Percentiles rank a stretch among this genome's conserved stretches.
Conservation (phyloP, 2,888 invertebrate genomes). For the Clostera curtula region DNA sequence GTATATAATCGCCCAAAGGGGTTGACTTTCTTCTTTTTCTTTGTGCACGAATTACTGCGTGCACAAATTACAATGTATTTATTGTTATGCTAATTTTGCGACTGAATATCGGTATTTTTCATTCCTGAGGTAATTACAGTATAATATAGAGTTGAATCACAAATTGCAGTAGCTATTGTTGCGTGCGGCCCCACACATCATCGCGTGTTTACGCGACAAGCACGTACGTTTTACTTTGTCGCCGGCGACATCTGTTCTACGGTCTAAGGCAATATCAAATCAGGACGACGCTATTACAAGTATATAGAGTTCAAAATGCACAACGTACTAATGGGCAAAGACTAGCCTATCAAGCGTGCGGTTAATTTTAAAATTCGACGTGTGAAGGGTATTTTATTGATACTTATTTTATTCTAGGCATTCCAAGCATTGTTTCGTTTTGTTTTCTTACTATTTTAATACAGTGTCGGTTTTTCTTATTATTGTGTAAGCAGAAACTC, state of each 20-base stretch:
- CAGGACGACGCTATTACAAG: slow-evolving; percentile 23
- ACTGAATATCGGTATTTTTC: slow-evolving; percentile 33
- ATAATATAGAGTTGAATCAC: slow-evolving; percentile 64
- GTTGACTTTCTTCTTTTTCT: slow-evolving; percentile 21
- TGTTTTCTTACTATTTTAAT: background rate
- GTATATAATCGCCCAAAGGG: slow-evolving; percentile 16
- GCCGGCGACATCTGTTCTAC: slow-evolving; percentile 55
- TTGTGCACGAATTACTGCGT: slow-evolving; percentile 12
- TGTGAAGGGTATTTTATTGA: slow-evolving; percentile 50
- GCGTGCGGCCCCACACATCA: slow-evolving; percentile 66
- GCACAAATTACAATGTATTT: slow-evolving; percentile 2
- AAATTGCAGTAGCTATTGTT: slow-evolving; percentile 69
- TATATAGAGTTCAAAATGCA: slow-evolving; percentile 25
- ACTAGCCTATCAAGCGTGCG: slow-evolving; percentile 38
- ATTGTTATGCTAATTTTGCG: slow-evolving; percentile 10
- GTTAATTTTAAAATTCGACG: slow-evolving; percentile 55
- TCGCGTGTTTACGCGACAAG: slow-evolving; percentile 61
- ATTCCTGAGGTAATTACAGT: slow-evolving; percentile 43
- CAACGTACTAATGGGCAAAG: slow-evolving; percentile 13
- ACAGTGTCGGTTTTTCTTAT: background rate
- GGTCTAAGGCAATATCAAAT: slow-evolving; percentile 11
- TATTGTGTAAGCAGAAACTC: too few relatives aligned
- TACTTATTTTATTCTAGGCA: slow-evolving; percentile 39
- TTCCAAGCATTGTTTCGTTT: slow-evolving; percentile 3
- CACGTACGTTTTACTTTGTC: slow-evolving; percentile 72